Conservation (phyloP, 1,140 invertebrate species). For the Hyles vespertilio region DNA sequence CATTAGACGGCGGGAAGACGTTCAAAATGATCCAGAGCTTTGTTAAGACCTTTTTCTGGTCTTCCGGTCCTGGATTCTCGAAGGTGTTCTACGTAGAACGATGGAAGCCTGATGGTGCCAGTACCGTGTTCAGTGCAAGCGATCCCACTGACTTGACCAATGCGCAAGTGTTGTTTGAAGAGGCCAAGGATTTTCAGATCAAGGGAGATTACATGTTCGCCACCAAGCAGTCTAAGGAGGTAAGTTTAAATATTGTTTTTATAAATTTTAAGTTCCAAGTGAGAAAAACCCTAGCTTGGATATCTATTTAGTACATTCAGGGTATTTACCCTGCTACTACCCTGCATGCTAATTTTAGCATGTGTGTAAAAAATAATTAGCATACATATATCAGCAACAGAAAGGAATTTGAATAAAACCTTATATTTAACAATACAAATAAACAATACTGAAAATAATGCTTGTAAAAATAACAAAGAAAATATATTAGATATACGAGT, state of each 20-base stretch:
- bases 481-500: no score
- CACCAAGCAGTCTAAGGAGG: constrained; percentile 77
- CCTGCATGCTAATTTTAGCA: no score
- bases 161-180: constrained; percentile 77
- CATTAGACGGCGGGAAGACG: constrained; percentile 82
- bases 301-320: no score
- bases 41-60: constrained; percentile 88
- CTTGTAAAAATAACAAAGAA: no score
- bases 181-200: constrained; percentile 88
- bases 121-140: constrained; percentile 78
- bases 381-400: no score
- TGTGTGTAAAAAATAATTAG: no score
- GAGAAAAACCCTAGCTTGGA: no score
- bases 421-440: no score
- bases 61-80: constrained; percentile 68
- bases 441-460: no score
- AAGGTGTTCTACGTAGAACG: constrained; percentile 82
- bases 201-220: constrained; percentile 91
- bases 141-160: constrained; percentile 51
- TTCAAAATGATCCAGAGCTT: constrained; percentile 82
- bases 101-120: constrained; percentile 78
- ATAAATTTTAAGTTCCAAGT: no score
- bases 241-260: constrained; percentile 32
- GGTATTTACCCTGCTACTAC: no score
- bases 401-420: no score